Conservation (phyloP, 2,113 vertebrate species). For the Centrocercus urophasianus region DNA sequence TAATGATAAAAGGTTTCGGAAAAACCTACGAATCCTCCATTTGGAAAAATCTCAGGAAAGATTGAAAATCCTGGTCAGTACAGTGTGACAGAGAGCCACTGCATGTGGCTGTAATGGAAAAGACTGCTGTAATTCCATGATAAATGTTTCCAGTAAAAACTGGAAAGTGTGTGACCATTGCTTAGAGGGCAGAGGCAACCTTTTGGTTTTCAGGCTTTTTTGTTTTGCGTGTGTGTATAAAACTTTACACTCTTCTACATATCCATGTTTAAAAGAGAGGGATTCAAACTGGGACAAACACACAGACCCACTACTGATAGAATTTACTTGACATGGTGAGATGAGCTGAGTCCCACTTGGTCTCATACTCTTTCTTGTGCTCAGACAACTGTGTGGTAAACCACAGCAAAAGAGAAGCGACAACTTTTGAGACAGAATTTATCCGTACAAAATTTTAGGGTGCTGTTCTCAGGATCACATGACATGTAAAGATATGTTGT, state of each 20-base stretch:
- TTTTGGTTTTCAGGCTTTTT: background rate
- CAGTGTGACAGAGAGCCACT: background rate
- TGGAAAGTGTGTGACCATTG: background rate
- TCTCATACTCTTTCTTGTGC: background rate
- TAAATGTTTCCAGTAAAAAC: slow-evolving; percentile 23
- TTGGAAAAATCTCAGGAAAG: background rate
- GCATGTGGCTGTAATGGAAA: background rate
- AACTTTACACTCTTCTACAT: background rate
- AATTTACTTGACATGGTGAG: background rate
- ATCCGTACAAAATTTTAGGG: background rate
- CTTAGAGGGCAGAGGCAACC: background rate
- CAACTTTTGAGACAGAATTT: background rate
- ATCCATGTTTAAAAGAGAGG: background rate
- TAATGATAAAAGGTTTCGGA: slow-evolving; percentile 12
- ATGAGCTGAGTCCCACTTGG: background rate
- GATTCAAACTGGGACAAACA: background rate
- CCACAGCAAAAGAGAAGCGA: background rate
- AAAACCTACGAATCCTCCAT: background rate
- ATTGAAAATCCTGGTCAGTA: slow-evolving; percentile 5
- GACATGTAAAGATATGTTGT: background rate
- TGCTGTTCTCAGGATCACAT: background rate
- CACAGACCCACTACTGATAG: background rate
- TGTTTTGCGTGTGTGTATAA: background rate
- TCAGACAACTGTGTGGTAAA: background rate
- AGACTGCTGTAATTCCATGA: background rate